Evolutionary conservation across 2,888 invertebrate genomes (phyloP), one percentile per base, ranked within the genome.

Genomic region (Aelia acuminata): DNA sequence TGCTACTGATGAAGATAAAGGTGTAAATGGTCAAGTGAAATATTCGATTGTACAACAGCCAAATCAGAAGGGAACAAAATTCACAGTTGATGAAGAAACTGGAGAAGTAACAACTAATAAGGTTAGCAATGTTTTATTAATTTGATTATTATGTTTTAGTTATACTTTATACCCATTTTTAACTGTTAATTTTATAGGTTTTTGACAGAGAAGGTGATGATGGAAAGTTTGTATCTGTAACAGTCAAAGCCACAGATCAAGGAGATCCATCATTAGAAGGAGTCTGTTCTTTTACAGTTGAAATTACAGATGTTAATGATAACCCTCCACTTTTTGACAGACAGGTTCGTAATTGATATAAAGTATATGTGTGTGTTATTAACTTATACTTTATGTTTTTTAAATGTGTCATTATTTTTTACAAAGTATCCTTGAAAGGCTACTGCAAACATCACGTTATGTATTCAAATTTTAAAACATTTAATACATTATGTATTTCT

Each of bases 191-290:
- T 89, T 91, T 91, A 0, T 90, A 94, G 94, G 98, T 98, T 39
- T 98, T 99, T 92, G 98, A 99, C 93, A 95, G 98, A 90, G 99
- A 99, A 93, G 98, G 98, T 0, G 98, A 99, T 91, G 98, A 98
- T 92, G 98, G 98, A 15, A 98, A 98, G 93, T 98, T 98, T 92
- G 98, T 98, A 11, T 98, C 98, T 0, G 98, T 98, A 10, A 99
- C 98, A 0, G 97, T 99, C 0, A 98, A 99, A 93, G 99, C 99
- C 10, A 98, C 98, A 0, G 99, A 99, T 94, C 97, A 98, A 92
- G 99, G 99, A n/a, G 98, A 98, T 92, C 98, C 99, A 1, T 98
- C 98, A 0, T 93, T 99, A 90, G 99, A 99, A 93, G 98, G 99
- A 47, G 98, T 99, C 90, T 99, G 99, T 93, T 99, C 99, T 13